Evolutionary conservation across 2,888 invertebrate species (phyloP), one percentile per base, ranked within the genome.

Genomic region (Acleris holmiana): DNA sequence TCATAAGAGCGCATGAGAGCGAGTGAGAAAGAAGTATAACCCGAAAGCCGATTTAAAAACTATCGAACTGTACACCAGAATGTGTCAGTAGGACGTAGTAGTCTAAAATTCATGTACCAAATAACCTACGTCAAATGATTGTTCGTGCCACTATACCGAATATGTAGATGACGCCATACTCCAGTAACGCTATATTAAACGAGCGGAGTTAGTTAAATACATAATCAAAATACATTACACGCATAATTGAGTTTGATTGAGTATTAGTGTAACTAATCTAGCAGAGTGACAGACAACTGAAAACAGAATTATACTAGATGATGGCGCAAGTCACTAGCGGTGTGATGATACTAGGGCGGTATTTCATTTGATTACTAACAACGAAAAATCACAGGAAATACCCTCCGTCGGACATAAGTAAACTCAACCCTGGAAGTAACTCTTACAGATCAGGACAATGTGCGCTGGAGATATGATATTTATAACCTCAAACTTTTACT

Each of bases 241-340:
- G 64, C 58, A 64, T 64, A 64, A 64, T 64, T 64, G 64, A 44
- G 64, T 64, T 64, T 59, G 53, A 64, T 64, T 64, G 64, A 58
- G 63, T 64, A 64, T 64, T 64, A 64, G 64, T 64, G 64, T 59
- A 64, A 64, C 64, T 64, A 58, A 64, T 58, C 58, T 29, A 54
- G 21, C 58, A 19, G 57, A 59, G 64, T 64, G 64, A 59, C 64
- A 64, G 64, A 59, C 58, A 53, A 59, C 64, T 64, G 58, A 21
- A 64, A 64, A 64, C 58, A 59, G 47, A 53, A 64, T 64, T 64
- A 59, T 54, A 59, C 58, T 48, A 41, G 35, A 21, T n/a, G 17
- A 17, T 21, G 58, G 21, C 8, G 6, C 41, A 59, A 64, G 48
- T 21, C 0, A 58, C 5, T 21, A 46, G 62, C 23, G 53, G 53